Conservation (phyloP, 1,140 invertebrate genomes). For the Bombus difficillimus region DNA sequence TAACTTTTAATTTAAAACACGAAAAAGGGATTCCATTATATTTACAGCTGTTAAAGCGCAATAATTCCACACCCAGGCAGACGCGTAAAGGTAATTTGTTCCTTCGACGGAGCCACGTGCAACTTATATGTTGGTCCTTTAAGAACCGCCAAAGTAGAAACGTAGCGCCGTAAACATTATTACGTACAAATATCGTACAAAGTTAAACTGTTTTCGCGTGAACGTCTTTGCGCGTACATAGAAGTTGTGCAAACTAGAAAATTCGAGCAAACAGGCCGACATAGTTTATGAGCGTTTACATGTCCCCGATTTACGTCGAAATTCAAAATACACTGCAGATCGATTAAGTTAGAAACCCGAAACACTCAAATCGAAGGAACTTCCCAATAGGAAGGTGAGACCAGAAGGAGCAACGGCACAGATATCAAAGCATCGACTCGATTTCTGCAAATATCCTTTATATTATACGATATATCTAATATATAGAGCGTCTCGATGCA, state of each 20-base stretch:
- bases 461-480: not conserved
- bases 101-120: not conserved
- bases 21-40: too few relatives aligned
- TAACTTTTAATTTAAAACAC: not conserved
- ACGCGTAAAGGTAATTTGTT: not conserved
- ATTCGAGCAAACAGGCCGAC: constrained; percentile 29
- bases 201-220: not conserved
- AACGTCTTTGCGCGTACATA: not conserved
- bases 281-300: constrained; percentile 26
- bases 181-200: not conserved
- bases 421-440: not conserved
- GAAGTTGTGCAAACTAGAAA: not conserved
- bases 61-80: not conserved
- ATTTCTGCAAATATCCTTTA: not conserved
- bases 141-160: not conserved
- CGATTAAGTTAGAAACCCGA: constrained; percentile 9
- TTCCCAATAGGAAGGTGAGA: not conserved
- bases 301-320: constrained; percentile 21
- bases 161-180: not conserved
- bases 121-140: not conserved
- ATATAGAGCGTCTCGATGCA: too few relatives aligned
- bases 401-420: not conserved
- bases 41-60: too few relatives aligned
- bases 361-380: not conserved
- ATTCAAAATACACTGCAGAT: constrained; percentile 4